Evolutionary conservation across 2,113 vertebrate genomes (phyloP), one percentile per base, ranked within the genome.

Genomic region (Pituophis catenifer): DNA sequence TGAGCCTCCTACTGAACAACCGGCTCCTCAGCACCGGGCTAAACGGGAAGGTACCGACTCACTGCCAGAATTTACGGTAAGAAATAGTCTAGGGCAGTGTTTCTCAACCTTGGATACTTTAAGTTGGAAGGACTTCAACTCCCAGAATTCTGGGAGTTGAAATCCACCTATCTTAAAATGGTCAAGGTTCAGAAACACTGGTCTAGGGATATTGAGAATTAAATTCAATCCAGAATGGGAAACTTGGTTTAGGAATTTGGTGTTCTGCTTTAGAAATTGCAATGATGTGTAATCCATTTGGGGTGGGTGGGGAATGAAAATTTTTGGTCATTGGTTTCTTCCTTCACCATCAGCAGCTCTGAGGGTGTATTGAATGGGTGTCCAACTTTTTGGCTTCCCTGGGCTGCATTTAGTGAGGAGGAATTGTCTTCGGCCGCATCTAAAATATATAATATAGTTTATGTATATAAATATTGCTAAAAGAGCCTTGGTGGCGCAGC

Each of bases 41-140:
- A 98, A 98, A 88, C 97, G 97, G 0, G 99, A 99, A 94, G 98
- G 98, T 26, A 97, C 98, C 0, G 99, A 99, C 44, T 94, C 97
- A 2, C 97, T 99, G 58, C 99, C 99, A 0, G 98, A 99, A 93
- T 99, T 99, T 97, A 99, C 98, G 55, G 99, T 99, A 98, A 98
- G 99, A 29, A 21, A 19, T 87, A 23, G 33, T 70, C 50, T 50
- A 62, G 24, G 53, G 11, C 53, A 53, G 53, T 53, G 53, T 11
- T 53, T 53, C 8, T 53, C 53, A 53, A 53, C 2, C 53, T 53
- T 12, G 53, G 11, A 11, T 53, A 53, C 53, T 53, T 53, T 53
- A 11, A 53, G 53, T 11, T 53, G 53, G 53, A 53, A 53, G 53
- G 53, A 53, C 11, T 12, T 53, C 53, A 26, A 59, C 58, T 59